These are phyloP conservation scores for Sialis lutaria DNA, from an alignment of 2,888 invertebrate species.

Conservation along the genomic window DNA sequence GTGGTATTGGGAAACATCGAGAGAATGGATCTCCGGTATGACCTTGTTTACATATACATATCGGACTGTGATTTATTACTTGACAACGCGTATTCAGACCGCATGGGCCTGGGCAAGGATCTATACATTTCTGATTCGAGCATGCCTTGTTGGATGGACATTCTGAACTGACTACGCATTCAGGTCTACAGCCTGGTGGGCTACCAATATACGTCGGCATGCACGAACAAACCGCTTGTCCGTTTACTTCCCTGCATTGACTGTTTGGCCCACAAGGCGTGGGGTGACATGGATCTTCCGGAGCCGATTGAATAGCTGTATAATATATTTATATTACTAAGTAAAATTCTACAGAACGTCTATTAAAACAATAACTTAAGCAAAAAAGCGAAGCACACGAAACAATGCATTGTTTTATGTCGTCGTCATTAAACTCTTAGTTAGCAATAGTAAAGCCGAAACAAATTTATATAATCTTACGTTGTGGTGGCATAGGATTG, in stretches of 20 bases:
- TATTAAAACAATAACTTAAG: too few species aligned
- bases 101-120: slow-evolving; percentile 34
- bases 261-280: slow-evolving; percentile 68
- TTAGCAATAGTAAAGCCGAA: too few species aligned
- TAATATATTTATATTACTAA: slow-evolving; percentile 2
- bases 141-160: slow-evolving; percentile 29
- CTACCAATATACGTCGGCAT: slow-evolving; percentile 36
- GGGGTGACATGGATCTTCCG: slow-evolving; percentile 43
- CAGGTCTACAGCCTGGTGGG: slow-evolving; percentile 40
- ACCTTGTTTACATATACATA: slow-evolving; percentile 36
- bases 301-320: slow-evolving; percentile 26
- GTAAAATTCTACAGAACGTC: too few species aligned
- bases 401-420: too few species aligned
- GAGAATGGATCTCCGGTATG: slow-evolving; percentile 44
- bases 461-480: slow-evolving; percentile 13
- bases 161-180: slow-evolving; percentile 35
- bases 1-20: slow-evolving; percentile 35
- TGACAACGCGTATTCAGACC: slow-evolving; percentile 30
- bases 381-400: too few species aligned
- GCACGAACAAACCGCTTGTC: slow-evolving; percentile 38
- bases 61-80: slow-evolving; percentile 48
- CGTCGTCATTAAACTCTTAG: too few species aligned
- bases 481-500: slow-evolving; percentile 16
- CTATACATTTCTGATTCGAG: slow-evolving; percentile 21
- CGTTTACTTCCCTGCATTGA: slow-evolving; percentile 46